Evolutionary conservation across 2,113 vertebrate genomes (phyloP), one percentile per base, ranked within the genome.

Genomic region (Myrmecophaga tridactyla): DNA sequence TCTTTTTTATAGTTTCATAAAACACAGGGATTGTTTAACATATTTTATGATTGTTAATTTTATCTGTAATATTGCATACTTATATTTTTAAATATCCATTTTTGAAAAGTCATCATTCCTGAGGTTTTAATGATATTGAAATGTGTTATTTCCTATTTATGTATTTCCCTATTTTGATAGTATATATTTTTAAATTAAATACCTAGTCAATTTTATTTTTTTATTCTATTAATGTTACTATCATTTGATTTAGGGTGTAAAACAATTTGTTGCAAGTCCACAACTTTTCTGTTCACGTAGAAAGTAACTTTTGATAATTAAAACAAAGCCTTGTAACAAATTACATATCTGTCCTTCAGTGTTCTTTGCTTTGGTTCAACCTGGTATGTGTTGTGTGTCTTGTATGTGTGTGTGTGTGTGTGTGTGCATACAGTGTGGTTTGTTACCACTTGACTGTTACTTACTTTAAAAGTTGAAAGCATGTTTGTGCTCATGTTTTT

Each of bases 101-200:
- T 89, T 86, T n/a, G n/a, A n/a, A 87, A 93, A 88, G 14, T 87
- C 73, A 53, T 92, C 41, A 67, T 65, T 94, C 87, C 39, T 43
- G 84, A 83, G 78, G 34, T 75, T 84, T 90, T 46, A 53, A 23
- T 92, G 76, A 78, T 92, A 94, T 92, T 73, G 29, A 86, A 90
- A 62, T 93, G 23, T 89, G 5, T 86, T 82, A 18, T 94, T 91
- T 92, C 85, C 21, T 89, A 76, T 60, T 73, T 6, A 72, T 77
- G 21, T 51, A 36, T 51, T 15, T 82, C 76, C 6, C 31, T 82
- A 83, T 34, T 13, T 92, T 62, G 48, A 51, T 82, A 96, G 77
- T 90, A 20, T 76, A 46, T 76, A 60, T 90, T 87, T 86, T 72
- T 39, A 69, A 63, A 53, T 77, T 63, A 87, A 56, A 82, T 82